These are phyloP conservation scores for Amblyjoppa proteus DNA, from an alignment of 2,888 invertebrate species.

Conservation along the genomic window DNA sequence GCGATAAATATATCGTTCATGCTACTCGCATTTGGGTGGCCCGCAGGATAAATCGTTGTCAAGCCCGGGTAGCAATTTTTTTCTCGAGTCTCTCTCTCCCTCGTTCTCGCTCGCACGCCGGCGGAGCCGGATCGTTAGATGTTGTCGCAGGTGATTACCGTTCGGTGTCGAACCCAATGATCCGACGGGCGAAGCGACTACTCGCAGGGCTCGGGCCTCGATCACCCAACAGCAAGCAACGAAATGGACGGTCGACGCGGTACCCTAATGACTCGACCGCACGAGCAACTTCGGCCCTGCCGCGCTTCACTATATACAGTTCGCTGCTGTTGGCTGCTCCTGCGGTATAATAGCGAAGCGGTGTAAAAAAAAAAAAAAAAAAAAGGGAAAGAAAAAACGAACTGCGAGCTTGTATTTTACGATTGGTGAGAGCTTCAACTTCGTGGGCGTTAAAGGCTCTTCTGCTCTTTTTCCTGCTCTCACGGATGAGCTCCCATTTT, in stretches of 20 bases:
- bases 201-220: constrained; percentile 46
- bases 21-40: constrained; percentile 60
- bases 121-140: constrained; percentile 63
- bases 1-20: constrained; percentile 49
- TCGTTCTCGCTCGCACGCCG: constrained; percentile 18
- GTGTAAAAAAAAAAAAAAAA: constrained; percentile 35
- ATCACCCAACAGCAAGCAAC: constrained; percentile 49
- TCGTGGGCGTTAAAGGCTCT: constrained; percentile 37
- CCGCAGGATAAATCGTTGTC: constrained; percentile 61
- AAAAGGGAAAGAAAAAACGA: constrained; percentile 7
- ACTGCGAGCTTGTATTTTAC: constrained; percentile 37
- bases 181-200: constrained; percentile 60
- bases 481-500: constrained; percentile 9
- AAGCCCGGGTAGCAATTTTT: constrained; percentile 49
- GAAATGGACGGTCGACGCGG: constrained; percentile 57
- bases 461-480: not conserved
- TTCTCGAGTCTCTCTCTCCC: constrained; percentile 27
- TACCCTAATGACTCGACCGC: constrained; percentile 61
- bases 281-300: constrained; percentile 59
- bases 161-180: constrained; percentile 68
- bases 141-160: constrained; percentile 68
- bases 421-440: constrained; percentile 36
- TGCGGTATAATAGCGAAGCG: constrained; percentile 24
- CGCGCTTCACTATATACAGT: constrained; percentile 25
- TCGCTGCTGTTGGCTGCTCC: constrained; percentile 28